Conservation (phyloP, 2,797 vertebrate species). For the Steatocranus sp. region DNA sequence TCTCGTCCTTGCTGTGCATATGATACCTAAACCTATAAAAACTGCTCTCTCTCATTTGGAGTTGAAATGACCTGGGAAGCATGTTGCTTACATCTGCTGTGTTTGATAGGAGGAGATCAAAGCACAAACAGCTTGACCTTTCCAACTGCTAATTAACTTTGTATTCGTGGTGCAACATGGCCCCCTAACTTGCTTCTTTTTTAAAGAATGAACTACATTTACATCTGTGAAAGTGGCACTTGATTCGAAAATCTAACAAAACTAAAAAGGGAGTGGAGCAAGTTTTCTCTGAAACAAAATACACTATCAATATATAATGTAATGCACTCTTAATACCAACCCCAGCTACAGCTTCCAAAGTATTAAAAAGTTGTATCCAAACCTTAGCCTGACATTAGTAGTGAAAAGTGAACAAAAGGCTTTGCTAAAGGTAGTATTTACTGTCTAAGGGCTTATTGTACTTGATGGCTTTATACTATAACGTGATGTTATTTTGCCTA, state of each 20-base stretch:
- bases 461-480: constrained; percentile 9
- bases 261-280: background rate
- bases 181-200: background rate
- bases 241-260: background rate
- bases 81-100: background rate
- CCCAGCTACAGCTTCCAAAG: background rate
- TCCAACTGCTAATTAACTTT: background rate
- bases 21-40: background rate
- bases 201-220: background rate
- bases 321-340: background rate
- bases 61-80: background rate
- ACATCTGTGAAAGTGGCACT: background rate
- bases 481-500: constrained; percentile 19
- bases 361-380: background rate
- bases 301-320: background rate
- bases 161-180: background rate
- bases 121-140: background rate
- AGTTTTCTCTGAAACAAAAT: background rate
- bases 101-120: background rate
- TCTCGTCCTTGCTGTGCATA: background rate
- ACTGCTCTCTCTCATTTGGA: background rate
- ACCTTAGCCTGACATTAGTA: background rate
- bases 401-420: constrained; percentile 13
- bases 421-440: constrained; percentile 23
- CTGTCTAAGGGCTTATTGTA: constrained; percentile 13